Evolutionary conservation across 2,113 vertebrate species (phyloP), one percentile per base, ranked within the genome.

Genomic region (Solenodon paradoxus): DNA sequence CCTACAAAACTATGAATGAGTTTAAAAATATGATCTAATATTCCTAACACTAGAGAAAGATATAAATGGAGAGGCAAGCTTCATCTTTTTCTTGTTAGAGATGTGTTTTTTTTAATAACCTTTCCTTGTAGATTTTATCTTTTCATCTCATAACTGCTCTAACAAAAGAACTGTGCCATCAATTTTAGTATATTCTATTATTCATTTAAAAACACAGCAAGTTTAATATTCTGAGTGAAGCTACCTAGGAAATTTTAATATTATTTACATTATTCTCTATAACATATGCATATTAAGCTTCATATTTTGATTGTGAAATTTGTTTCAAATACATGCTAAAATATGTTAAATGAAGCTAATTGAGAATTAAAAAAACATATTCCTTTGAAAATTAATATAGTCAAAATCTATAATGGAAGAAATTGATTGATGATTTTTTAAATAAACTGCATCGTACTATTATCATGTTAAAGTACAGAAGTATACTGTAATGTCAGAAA

Each of bases 11-110:
- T 92, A 95, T 97, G 95, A 97, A 88, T 97, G 80, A 90, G 85
- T 97, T 98, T 97, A 97, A 97, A 96, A 97, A 96, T 97, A 95
- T 47, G 92, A 97, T 97, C 86, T 97, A 96, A 97, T 98, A 98
- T 98, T 97, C 97, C 97, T 96, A 96, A 96, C 85, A 93, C 63
- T 32, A 88, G 94, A 97, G 91, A 97, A 49, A 97, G 95, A 97
- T 96, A 47, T 97, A 98, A 98, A 96, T 0, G 61, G 66, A 96
- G 72, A 97, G 88, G 94, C 5, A 95, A 97, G 92, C 90, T 97
- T 98, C 94, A 96, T 97, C 78, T 96, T 97, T 97, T 97, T 97
- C 96, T 95, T 96, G 85, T 95, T 93, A 89, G 89, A 93, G 93
- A 96, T 97, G 68, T 97, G 88, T 87, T 90, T 47, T 96, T 97